phyloP scores from a whole-genome alignment of 2,797 vertebrate genomes.

The Phrynocephalus vlangalii region DNA sequence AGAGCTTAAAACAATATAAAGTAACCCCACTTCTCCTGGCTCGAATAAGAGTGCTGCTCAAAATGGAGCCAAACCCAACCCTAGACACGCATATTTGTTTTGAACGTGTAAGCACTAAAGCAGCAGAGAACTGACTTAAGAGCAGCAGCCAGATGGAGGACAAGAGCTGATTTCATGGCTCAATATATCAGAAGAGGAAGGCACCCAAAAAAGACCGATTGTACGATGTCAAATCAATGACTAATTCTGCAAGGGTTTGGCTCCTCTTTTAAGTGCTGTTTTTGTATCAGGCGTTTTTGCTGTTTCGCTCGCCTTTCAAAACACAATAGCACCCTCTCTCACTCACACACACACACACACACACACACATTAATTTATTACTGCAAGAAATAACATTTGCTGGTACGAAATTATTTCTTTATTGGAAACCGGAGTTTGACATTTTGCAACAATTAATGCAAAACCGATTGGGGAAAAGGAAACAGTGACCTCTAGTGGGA shows the following conservation, averaged over 20 bases:
- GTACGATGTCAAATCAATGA: conserved; percentile 30
- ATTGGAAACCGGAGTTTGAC: conserved; percentile 25
- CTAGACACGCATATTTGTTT: conserved; percentile 22
- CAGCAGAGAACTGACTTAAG: conserved; percentile 39
- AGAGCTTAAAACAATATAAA: too few relatives aligned
- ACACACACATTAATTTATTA: conserved; percentile 37
- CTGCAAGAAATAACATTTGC: conserved; percentile 44
- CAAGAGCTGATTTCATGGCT: conserved; percentile 45
- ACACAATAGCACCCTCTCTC: not conserved
- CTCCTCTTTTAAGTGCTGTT: conserved; percentile 45
- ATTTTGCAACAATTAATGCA: not conserved
- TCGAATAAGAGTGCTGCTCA: not conserved
- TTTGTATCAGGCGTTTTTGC: conserved; percentile 51
- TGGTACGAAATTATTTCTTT: not conserved
- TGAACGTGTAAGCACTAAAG: conserved; percentile 48
- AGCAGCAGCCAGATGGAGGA: conserved; percentile 44
- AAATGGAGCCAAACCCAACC: not conserved
- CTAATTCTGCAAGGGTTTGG: conserved; percentile 39
- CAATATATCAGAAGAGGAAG: conserved; percentile 27
- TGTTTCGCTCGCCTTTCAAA: conserved; percentile 43
- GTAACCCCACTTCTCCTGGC: not conserved
- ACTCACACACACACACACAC: too few relatives aligned
- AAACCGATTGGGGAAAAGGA: conserved; percentile 24
- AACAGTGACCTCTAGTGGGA: conserved; percentile 72
- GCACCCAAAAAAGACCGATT: not conserved